phyloP scores from a whole-genome alignment of 2,113 vertebrate genomes.

The Mesembrinibis cayennensis region DNA sequence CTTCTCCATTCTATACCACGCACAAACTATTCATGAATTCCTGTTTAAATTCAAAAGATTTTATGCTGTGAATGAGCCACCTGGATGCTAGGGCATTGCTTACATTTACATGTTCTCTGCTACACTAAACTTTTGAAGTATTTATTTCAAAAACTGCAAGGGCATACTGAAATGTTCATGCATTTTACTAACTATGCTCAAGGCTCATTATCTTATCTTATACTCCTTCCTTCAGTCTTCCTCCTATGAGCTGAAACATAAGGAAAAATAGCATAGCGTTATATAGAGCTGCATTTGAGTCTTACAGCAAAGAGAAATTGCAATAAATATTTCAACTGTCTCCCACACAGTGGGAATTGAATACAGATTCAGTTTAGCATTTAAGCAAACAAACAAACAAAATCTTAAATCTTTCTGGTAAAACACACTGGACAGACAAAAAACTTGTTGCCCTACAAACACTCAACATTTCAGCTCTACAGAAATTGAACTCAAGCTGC shows the following conservation, averaged over 20 bases:
- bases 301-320: background rate
- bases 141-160: background rate
- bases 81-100: background rate
- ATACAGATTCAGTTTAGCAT: background rate
- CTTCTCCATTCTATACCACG: background rate
- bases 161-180: background rate
- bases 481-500: background rate
- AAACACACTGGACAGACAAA: background rate
- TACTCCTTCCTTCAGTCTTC: slow-evolving; percentile 16
- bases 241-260: slow-evolving; percentile 3
- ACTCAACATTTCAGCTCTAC: background rate
- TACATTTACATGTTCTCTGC: background rate
- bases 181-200: background rate
- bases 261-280: background rate
- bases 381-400: background rate
- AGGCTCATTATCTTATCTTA: background rate
- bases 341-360: background rate
- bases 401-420: background rate
- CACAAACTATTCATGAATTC: background rate
- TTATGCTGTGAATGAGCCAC: background rate
- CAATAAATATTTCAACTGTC: background rate
- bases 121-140: background rate
- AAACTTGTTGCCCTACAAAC: background rate
- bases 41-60: background rate
- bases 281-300: background rate